Base-by-base conservation (phyloP, 2,888 invertebrate species). In the Plebejus melissa region DNA sequence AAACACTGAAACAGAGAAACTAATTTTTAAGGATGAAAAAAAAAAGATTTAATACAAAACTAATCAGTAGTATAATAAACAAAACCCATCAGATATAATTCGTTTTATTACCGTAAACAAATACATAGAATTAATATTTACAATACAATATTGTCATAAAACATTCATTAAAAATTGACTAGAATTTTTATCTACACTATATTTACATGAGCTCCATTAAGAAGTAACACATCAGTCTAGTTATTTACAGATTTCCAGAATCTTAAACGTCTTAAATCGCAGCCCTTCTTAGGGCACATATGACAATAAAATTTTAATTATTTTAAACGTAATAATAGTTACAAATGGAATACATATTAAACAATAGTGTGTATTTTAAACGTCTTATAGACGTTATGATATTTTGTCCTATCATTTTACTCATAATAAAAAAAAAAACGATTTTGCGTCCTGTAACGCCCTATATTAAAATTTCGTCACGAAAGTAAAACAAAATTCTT, bases 151-250 rank as follows among this genome's bases (percentile, higher is more conserved):
- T 93, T 91, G 92, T 92, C 91, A 87, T 90, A 89, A 90, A 90
- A 91, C 89, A 89, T 89, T 88, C 82, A 91, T 88, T 90, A 88
- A 88, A 92, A 93, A 92, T 93, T 93, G 91, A 92, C 93, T 92
- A 92, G 87, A 87, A 82, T 86, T 88, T 85, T 85, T 91, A 90
- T 87, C 91, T 91, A 91, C 89, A 90, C 88, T 85, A 79, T 91
- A 90, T 91, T 85, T 91, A 92, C 91, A 82, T 91, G 91, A 91
- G 92, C 91, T 92, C 91, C 86, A 86, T 88, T 86, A 87, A 90
- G 86, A 87, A 87, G 86, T 88, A 87, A 87, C 84, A 88, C 84
- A 86, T 91, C 90, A 89, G 89, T 91, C 91, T 90, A 90, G 71
- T 74, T 79, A 86, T 80, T 84, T 80, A 80, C 79, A 80, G 77